These are phyloP conservation scores for Spodoptera picta DNA, from an alignment of 2,888 invertebrate genomes.

Conservation along the genomic window DNA sequence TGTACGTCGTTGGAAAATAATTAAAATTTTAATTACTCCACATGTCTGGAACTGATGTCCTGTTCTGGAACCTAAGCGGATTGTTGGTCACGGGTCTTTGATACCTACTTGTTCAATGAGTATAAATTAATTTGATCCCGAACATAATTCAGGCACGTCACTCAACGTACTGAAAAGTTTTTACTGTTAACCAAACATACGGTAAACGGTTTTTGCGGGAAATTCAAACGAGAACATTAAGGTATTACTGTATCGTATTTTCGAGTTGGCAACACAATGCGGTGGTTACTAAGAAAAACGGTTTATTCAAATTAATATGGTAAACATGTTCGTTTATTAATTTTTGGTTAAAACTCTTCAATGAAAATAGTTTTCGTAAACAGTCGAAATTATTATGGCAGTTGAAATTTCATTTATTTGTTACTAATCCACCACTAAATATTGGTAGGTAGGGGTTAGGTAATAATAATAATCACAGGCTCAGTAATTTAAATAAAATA, in stretches of 20 bases:
- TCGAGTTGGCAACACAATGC: background rate
- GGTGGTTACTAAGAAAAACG: conserved; percentile 10
- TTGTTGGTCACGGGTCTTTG: conserved; percentile 1
- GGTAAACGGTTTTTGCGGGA: conserved; percentile 25
- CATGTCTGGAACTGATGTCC: conserved; percentile 41
- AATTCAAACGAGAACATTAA: conserved; percentile 22
- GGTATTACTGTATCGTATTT: conserved; percentile 23
- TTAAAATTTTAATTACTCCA: conserved; percentile 55
- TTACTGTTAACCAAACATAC: conserved; percentile 15
- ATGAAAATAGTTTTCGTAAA: background rate
- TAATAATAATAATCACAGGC: no score
- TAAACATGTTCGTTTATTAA: background rate
- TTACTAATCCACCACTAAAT: no score
- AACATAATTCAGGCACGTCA: conserved; percentile 12
- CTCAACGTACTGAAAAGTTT: conserved; percentile 21
- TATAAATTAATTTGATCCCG: conserved; percentile 28
- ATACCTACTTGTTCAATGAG: conserved; percentile 13
- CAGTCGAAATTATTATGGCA: no score
- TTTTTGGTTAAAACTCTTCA: background rate
- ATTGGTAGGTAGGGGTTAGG: no score
- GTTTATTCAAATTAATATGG: conserved; percentile 13
- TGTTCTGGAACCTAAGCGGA: conserved; percentile 8
- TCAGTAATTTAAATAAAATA: no score
- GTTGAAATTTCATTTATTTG: no score
- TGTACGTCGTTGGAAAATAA: conserved; percentile 43